Evolutionary conservation across 2,113 vertebrate genomes (phyloP).

Genomic region (Cinclus cinclus): DNA sequence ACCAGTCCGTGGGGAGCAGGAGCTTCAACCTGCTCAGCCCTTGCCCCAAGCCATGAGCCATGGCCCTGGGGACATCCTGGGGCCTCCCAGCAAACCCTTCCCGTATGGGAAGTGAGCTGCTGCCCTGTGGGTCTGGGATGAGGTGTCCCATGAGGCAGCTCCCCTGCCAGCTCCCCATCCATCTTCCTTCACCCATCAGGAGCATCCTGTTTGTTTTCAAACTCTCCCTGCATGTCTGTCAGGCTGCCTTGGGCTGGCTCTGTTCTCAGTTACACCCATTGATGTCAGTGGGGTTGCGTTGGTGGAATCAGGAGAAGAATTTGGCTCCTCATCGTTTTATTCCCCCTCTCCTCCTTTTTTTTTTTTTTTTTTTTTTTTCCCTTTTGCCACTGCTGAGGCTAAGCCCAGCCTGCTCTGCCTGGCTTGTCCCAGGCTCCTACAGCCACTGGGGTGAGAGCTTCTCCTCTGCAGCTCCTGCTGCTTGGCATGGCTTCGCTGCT

Average conservation of each 20-base stretch:
- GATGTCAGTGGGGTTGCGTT: constrained; percentile 68
- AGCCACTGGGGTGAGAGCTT: constrained; percentile 49
- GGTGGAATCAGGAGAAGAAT: constrained; percentile 61
- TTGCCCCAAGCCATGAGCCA: rapidly evolving
- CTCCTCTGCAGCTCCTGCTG: constrained; percentile 60
- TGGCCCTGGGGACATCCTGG: neutral
- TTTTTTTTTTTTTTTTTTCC: no score
- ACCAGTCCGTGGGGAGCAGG: neutral
- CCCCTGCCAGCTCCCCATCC: neutral
- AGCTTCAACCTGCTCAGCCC: neutral
- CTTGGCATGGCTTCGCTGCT: constrained; percentile 28
- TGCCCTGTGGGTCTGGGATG: neutral
- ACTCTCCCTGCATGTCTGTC: neutral
- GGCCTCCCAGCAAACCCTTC: neutral
- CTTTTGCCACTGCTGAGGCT: neutral
- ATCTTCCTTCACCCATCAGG: constrained; percentile 35
- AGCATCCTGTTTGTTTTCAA: constrained; percentile 63
- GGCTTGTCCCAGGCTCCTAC: constrained; percentile 17
- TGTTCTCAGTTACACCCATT: constrained; percentile 65
- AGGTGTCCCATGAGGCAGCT: neutral
- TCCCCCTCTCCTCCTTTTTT: neutral
- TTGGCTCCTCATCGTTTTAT: constrained; percentile 16
- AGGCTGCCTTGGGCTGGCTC: constrained; percentile 43
- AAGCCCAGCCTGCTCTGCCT: neutral
- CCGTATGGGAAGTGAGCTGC: rapidly evolving